A percentile compares a stretch with the other conserved stretches of the same genome.
Conservation (phyloP, 2,113 vertebrate species). For the Erythrolamprus reginae region DNA sequence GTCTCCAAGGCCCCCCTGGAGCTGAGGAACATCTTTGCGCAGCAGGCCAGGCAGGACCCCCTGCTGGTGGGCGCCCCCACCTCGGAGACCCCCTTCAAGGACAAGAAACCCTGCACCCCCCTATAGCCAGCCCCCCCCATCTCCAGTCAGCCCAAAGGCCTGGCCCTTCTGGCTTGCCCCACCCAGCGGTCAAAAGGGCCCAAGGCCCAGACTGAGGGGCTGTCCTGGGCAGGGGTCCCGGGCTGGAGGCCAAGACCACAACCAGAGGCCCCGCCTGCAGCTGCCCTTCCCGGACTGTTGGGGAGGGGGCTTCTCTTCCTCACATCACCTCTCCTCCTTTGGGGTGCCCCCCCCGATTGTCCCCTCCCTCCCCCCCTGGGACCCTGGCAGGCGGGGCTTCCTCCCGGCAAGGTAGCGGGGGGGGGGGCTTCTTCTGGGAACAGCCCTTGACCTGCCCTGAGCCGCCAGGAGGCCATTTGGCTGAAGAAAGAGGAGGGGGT, state of each 20-base stretch:
- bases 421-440: not conserved
- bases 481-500: not conserved
- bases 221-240: too few relatives aligned
- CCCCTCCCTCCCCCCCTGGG: not conserved
- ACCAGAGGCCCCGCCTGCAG: not conserved
- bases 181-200: not conserved
- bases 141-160: not conserved
- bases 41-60: constrained; percentile 87
- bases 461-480: not conserved
- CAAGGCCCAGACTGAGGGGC: not conserved
- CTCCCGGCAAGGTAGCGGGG: not conserved
- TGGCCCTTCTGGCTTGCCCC: fast-evolving
- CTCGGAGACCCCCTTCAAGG: constrained; percentile 96
- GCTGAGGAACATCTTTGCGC: constrained; percentile 95
- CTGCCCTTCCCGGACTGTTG: not conserved
- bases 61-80: constrained; percentile 92
- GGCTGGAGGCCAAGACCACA: not conserved
- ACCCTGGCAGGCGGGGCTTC: not conserved
- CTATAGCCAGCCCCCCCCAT: constrained; percentile 71
- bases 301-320: not conserved
- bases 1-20: constrained; percentile 92
- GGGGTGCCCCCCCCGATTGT: not conserved
- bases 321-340: not conserved
- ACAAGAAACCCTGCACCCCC: constrained; percentile 95
- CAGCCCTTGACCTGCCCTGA: not conserved